Evolutionary conservation across 2,113 vertebrate genomes (phyloP).

Genomic region (Boleophthalmus pectinirostris): DNA sequence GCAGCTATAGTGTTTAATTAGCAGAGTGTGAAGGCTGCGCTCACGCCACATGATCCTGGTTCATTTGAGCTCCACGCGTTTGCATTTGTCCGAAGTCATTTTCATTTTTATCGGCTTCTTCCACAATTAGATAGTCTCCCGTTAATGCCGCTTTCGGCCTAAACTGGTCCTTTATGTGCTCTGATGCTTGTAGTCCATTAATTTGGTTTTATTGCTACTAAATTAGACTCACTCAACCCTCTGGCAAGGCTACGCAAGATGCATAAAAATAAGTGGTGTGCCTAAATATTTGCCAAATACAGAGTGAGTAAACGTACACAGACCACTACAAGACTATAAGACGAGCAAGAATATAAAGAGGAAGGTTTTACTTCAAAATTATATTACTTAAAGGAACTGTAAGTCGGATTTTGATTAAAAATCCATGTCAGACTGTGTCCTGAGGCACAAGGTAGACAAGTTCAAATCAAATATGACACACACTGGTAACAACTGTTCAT

Average conservation of each 20-base stretch:
- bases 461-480: too few species aligned
- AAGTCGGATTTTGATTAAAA: too few species aligned
- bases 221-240: conserved; percentile 80
- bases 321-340: conserved; percentile 36
- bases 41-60: conserved; percentile 50
- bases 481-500: too few species aligned
- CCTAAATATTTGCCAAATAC: conserved; percentile 77
- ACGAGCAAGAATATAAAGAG: conserved; percentile 31
- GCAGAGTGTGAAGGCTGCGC: conserved; percentile 15
- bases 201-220: conserved; percentile 82
- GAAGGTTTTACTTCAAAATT: too few species aligned
- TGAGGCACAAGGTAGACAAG: too few species aligned
- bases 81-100: conserved; percentile 71
- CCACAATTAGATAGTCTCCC: conserved; percentile 74
- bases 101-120: conserved; percentile 78
- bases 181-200: conserved; percentile 78
- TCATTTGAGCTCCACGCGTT: conserved; percentile 58
- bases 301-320: conserved; percentile 40
- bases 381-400: too few species aligned
- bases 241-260: conserved; percentile 69
- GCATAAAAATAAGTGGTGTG: conserved; percentile 79
- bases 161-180: conserved; percentile 79
- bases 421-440: too few species aligned
- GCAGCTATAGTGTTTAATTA: conserved; percentile 35
- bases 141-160: conserved; percentile 79